phyloP scores from a whole-genome alignment of 2,888 invertebrate genomes.

The Aricia artaxerxes region DNA sequence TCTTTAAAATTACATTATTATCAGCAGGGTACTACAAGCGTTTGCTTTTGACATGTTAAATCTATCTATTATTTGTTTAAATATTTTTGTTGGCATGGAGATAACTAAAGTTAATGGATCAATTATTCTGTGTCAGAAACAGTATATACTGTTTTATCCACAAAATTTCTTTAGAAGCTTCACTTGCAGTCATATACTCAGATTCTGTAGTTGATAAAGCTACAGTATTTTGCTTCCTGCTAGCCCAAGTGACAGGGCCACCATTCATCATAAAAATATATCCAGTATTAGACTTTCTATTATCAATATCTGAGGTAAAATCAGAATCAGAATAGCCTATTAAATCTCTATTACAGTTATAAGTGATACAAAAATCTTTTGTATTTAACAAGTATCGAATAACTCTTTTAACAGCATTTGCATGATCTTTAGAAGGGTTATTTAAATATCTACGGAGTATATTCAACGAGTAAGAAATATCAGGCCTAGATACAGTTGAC shows the following conservation, averaged over 20 bases:
- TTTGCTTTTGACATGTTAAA: conserved; percentile 22
- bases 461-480: conserved; percentile 31
- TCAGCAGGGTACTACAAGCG: conserved; percentile 23
- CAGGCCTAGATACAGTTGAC: conserved; percentile 30
- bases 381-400: conserved; percentile 29
- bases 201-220: conserved; percentile 31
- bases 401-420: conserved; percentile 30
- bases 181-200: conserved; percentile 18
- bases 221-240: conserved; percentile 28
- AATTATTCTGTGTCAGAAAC: too few relatives aligned
- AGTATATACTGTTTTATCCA: conserved; percentile 39
- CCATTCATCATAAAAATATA: conserved; percentile 24
- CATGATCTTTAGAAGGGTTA: conserved; percentile 27
- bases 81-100: conserved; percentile 17
- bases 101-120: too few relatives aligned
- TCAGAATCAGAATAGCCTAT: conserved; percentile 32
- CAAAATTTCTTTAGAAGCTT: conserved; percentile 32
- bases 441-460: conserved; percentile 17
- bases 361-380: conserved; percentile 23
- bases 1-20: conserved; percentile 30
- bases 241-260: conserved; percentile 29
- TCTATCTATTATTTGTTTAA: conserved; percentile 21
- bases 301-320: conserved; percentile 29
- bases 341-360: conserved; percentile 25
- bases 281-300: too few relatives aligned